These are phyloP conservation scores for Dryobotodes eremita DNA, from an alignment of 2,888 invertebrate species.

Conservation along the genomic window DNA sequence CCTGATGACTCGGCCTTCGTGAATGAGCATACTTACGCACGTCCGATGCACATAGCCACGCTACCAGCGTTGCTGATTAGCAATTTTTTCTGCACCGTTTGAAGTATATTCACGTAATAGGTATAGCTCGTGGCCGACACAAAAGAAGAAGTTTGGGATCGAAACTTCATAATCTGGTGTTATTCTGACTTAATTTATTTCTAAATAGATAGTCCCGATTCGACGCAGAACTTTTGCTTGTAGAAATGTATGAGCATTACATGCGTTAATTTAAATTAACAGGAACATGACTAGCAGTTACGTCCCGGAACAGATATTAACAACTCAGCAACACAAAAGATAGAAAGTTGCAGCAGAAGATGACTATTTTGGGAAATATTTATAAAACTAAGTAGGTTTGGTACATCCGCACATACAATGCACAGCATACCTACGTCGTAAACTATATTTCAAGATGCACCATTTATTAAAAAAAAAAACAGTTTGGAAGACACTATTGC, in stretches of 20 bases:
- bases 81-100: neutral
- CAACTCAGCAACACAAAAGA: neutral
- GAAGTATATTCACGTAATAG: too few species aligned
- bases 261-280: neutral
- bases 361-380: constrained; percentile 22
- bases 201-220: too few species aligned
- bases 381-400: neutral
- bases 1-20: constrained; percentile 33
- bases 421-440: too few species aligned
- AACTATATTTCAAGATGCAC: too few species aligned
- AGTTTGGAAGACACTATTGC: neutral
- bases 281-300: neutral
- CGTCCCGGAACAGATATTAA: constrained; percentile 10
- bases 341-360: neutral
- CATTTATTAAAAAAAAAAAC: neutral
- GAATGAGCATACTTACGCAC: neutral
- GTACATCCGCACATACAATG: neutral
- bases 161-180: neutral
- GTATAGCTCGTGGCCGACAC: neutral
- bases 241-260: neutral
- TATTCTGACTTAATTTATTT: neutral
- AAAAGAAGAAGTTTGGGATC: neutral
- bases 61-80: neutral
- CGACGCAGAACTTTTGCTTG: neutral
- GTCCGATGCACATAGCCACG: neutral